Evolutionary conservation across 2,113 vertebrate species (phyloP), one percentile per base, ranked within the genome.

Genomic region (Rhabdornis inornatus): DNA sequence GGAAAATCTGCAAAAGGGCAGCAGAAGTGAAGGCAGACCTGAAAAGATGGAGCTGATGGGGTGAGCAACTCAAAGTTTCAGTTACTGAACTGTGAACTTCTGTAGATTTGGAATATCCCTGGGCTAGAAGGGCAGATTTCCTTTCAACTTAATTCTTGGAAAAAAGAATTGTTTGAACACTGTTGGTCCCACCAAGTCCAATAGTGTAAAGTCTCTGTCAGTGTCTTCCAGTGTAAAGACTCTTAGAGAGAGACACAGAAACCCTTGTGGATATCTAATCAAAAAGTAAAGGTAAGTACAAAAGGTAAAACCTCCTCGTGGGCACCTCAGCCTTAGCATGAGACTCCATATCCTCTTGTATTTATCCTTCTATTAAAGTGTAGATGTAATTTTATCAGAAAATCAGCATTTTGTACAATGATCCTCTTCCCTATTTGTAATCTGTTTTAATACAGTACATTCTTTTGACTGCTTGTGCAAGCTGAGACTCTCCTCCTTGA

Each of bases 221-320:
- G 18, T 6, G 17, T 86, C 66, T 59, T 47, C 18, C 63, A 83
- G 39, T 4, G 22, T 37, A 50, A 72, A 64, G 49, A 60, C 49
- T 65, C 53, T 50, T n/a, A 72, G 16, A 68, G 30, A 55, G 45
- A 15, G 40, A 59, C 25, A 60, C 0, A 50, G 55, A 55, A 69
- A 81, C 28, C 40, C 5, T 8, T 24, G 4, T 31, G 18, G 35
- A 4, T 57, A 45, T 27, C 71, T 68, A 13, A 31, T 70, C 33
- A 71, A 6, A 17, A 28, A 35, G 24, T 39, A 18, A 70, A 47
- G 5, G 3, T 20, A 75, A 52, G 4, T 3, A 82, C 0, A 1
- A 49, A 68, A 65, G 15, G n/a, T 27, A 65, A 61, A 65, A 74
- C 37, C 35, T 65, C 47, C 31, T 72, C 37, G 39, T 77, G 42